Conservation (phyloP, 2,113 vertebrate species). For the Actenoides hombroni region DNA sequence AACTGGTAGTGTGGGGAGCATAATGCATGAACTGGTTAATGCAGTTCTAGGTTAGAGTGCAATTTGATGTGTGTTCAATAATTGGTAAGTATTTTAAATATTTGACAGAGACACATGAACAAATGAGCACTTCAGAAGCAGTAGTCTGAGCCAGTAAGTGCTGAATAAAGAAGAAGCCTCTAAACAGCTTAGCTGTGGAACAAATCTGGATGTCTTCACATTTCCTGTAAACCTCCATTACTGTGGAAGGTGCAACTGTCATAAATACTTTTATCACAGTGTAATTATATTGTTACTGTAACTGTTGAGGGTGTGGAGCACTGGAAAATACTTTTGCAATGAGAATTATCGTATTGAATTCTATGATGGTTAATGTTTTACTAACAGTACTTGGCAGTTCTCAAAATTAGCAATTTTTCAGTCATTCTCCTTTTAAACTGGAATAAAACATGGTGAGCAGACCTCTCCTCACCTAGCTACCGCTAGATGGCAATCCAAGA, state of each 20-base stretch:
- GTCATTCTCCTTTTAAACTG: not conserved
- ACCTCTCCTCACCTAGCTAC: not conserved
- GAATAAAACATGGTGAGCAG: not conserved
- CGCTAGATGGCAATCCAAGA: not conserved
- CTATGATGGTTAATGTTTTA: accelerated
- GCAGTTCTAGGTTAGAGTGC: not conserved
- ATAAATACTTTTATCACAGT: not conserved
- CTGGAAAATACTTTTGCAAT: not conserved
- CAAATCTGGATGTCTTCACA: not conserved
- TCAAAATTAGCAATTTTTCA: not conserved
- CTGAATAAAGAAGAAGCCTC: not conserved
- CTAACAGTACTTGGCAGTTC: not conserved
- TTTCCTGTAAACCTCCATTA: not conserved
- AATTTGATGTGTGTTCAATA: not conserved
- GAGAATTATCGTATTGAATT: accelerated
- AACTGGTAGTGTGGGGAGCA: not conserved
- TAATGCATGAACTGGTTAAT: not conserved
- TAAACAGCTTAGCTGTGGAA: not conserved
- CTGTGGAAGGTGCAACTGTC: not conserved
- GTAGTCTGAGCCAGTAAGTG: not conserved
- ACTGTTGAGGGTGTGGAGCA: not conserved
- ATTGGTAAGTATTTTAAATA: not conserved
- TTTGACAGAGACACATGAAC: not conserved
- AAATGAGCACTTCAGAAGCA: not conserved
- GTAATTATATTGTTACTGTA: not conserved